These are phyloP conservation scores for Felis chaus DNA, from an alignment of 2,113 vertebrate species.

Conservation along the genomic window DNA sequence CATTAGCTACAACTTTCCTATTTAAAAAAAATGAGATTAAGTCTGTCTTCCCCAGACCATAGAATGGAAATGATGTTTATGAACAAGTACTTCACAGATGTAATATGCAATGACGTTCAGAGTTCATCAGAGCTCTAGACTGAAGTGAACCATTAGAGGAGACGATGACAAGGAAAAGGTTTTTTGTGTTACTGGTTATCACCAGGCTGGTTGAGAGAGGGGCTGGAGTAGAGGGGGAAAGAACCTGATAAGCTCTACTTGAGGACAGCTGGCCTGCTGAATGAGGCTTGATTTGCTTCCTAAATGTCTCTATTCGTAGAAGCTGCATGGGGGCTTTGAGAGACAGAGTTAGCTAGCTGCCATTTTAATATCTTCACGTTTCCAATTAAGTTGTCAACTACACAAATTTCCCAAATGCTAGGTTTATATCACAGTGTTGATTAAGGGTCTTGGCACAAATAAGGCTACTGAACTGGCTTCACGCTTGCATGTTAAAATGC, in stretches of 20 bases:
- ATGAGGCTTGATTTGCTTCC: neutral
- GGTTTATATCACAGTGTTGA: constrained; percentile 3
- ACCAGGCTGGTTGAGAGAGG: neutral
- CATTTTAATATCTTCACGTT: neutral
- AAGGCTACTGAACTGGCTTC: constrained; percentile 25
- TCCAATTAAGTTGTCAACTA: neutral
- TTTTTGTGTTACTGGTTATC: neutral
- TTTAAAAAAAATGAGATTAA: neutral
- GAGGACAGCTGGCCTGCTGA: neutral
- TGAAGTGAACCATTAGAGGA: neutral
- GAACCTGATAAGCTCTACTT: neutral
- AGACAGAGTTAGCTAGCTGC: neutral
- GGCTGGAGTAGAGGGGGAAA: neutral
- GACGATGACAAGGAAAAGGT: neutral
- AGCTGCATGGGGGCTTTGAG: neutral
- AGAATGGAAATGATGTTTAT: neutral
- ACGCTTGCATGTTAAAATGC: neutral
- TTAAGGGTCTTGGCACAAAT: constrained; percentile 31
- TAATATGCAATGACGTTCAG: neutral
- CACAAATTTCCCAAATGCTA: neutral
- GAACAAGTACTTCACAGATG: neutral
- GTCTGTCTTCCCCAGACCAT: neutral
- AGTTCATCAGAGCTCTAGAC: neutral
- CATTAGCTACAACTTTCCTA: neutral
- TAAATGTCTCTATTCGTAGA: neutral